These are phyloP conservation scores for Nematolebias whitei DNA, from an alignment of 2,113 vertebrate genomes.

Conservation along the genomic window DNA sequence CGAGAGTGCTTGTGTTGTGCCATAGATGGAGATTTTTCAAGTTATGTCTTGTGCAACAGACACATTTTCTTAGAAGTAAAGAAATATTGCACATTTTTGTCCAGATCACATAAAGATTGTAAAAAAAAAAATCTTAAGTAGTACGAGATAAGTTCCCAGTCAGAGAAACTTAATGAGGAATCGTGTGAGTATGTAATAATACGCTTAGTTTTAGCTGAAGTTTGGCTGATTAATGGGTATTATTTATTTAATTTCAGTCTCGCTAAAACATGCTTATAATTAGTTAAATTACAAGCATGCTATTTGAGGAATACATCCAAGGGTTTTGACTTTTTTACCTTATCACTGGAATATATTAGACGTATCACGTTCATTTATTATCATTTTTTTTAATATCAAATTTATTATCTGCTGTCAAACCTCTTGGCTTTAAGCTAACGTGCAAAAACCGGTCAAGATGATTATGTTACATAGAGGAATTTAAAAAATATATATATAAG, in stretches of 20 bases:
- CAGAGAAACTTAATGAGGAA: background rate
- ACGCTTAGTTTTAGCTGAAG: background rate
- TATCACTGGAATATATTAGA: background rate
- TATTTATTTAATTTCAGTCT: conserved; percentile 1
- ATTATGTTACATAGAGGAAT: too few species aligned
- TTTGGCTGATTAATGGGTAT: background rate
- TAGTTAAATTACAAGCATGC: background rate
- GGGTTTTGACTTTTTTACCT: background rate
- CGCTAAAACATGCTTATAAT: background rate
- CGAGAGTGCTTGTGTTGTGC: conserved; percentile 18
- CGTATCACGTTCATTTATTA: background rate
- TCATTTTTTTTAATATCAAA: background rate
- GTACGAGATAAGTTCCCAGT: background rate
- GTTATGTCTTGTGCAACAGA: background rate
- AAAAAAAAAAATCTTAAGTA: background rate
- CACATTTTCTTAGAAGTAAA: background rate
- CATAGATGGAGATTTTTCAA: conserved; percentile 10
- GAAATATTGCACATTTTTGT: background rate
- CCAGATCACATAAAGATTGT: conserved; percentile 30
- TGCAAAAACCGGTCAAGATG: background rate
- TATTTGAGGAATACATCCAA: background rate
- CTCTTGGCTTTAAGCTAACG: background rate
- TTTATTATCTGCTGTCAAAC: background rate
- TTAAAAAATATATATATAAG: too few species aligned
- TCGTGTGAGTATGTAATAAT: background rate